phyloP scores from a whole-genome alignment of 1,140 invertebrate species.

The Teleopsis dalmanni region DNA sequence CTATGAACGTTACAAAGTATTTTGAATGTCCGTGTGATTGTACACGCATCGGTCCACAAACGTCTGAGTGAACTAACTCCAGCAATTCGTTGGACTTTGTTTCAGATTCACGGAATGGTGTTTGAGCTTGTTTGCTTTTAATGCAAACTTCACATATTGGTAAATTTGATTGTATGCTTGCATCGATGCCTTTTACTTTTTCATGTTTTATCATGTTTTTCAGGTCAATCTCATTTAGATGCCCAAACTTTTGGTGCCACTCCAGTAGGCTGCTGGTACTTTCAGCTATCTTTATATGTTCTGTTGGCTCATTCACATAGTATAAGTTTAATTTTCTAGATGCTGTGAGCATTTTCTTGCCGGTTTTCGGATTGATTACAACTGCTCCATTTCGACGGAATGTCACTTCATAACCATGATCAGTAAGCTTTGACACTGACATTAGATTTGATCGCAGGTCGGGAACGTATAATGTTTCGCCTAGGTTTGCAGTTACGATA shows the following conservation, averaged over 20 bases:
- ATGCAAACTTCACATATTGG: conserved; percentile 11
- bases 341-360: not conserved
- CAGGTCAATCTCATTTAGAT: not conserved
- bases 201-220: conserved; percentile 1
- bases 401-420: not conserved
- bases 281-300: not conserved
- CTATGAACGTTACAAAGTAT: conserved; percentile 30
- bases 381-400: too few species aligned
- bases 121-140: conserved; percentile 7
- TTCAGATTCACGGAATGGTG: conserved; percentile 1
- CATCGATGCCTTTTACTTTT: not conserved
- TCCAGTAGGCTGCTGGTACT: too few species aligned
- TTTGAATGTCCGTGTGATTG: conserved; percentile 18
- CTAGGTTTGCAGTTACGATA: not conserved
- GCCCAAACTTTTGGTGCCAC: too few species aligned
- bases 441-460: conserved; percentile 1
- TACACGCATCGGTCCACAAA: too few species aligned
- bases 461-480: not conserved
- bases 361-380: not conserved
- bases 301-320: not conserved
- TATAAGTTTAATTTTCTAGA: not conserved
- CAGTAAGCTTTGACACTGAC: not conserved
- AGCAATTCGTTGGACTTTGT: conserved; percentile 5
- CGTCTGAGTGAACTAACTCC: too few species aligned
- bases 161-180: not conserved